Evolutionary conservation across 2,888 invertebrate species (phyloP).

Genomic region (Linnaemya tessellans): DNA sequence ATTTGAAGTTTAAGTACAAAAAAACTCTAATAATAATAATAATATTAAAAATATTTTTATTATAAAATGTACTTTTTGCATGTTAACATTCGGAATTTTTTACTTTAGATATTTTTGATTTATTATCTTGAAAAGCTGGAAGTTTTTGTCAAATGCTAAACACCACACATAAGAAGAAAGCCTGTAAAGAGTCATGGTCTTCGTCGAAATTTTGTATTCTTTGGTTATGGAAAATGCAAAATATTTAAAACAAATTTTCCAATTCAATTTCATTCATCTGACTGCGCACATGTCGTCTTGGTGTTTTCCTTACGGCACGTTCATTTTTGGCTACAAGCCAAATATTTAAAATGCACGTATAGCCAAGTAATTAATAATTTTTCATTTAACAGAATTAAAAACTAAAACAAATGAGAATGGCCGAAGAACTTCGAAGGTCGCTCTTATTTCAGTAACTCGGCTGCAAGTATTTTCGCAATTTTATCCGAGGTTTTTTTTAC

Average conservation of each 20-base stretch:
- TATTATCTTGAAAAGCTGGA: neutral
- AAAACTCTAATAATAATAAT: no score
- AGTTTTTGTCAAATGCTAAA: conserved; percentile 7
- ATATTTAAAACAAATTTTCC: conserved; percentile 30
- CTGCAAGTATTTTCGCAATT: neutral
- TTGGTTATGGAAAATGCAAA: conserved; percentile 1
- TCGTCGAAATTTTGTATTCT: conserved; percentile 5
- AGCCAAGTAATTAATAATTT: conserved; percentile 9
- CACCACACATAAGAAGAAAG: neutral
- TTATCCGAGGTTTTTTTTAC: no score
- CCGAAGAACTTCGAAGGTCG: neutral
- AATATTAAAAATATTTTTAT: conserved; percentile 8
- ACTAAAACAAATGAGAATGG: neutral
- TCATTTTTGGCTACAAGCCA: conserved; percentile 47
- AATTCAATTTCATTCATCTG: conserved; percentile 23
- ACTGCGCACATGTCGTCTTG: neutral
- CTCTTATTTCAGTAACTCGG: neutral
- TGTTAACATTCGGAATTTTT: conserved; percentile 42
- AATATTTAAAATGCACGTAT: conserved; percentile 21
- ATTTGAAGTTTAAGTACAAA: neutral
- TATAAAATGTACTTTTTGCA: conserved; percentile 13
- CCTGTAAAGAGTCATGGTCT: conserved; percentile 40
- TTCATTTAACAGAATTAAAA: neutral
- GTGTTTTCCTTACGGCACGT: neutral
- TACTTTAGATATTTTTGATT: neutral